These are phyloP conservation scores for Mycetomoellerius zeteki DNA, from an alignment of 1,140 invertebrate genomes.

Conservation along the genomic window DNA sequence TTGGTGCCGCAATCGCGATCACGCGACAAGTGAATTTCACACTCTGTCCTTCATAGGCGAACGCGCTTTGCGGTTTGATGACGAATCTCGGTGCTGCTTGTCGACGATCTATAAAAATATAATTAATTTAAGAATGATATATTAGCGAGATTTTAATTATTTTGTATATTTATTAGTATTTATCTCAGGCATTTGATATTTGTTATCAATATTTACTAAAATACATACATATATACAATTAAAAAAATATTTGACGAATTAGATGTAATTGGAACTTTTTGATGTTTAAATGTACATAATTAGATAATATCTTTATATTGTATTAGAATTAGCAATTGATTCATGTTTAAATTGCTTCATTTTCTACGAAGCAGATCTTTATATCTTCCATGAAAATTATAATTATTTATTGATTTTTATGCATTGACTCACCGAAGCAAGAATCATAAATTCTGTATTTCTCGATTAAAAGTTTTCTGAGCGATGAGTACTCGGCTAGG, in stretches of 20 bases:
- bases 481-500: conserved; percentile 98
- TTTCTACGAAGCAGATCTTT: not conserved
- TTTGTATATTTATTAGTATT: no score
- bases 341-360: not conserved
- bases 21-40: conserved; percentile 99
- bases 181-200: no score
- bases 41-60: conserved; percentile 98
- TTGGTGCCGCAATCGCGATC: conserved; percentile 97
- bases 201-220: no score
- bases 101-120: conserved; percentile 92
- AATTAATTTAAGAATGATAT: not conserved
- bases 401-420: conserved; percentile 53
- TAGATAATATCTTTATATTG: no score
- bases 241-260: no score
- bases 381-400: not conserved
- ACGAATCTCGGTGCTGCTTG: conserved; percentile 99
- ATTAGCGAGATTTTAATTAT: not conserved
- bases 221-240: no score
- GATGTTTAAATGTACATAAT: no score
- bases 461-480: conserved; percentile 98
- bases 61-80: conserved; percentile 97
- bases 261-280: no score
- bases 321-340: not conserved
- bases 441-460: conserved; percentile 99
- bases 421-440: conserved; percentile 92